Evolutionary conservation across 2,888 invertebrate genomes (phyloP), one percentile per base, ranked within the genome.

Genomic region (Beris chalybata): DNA sequence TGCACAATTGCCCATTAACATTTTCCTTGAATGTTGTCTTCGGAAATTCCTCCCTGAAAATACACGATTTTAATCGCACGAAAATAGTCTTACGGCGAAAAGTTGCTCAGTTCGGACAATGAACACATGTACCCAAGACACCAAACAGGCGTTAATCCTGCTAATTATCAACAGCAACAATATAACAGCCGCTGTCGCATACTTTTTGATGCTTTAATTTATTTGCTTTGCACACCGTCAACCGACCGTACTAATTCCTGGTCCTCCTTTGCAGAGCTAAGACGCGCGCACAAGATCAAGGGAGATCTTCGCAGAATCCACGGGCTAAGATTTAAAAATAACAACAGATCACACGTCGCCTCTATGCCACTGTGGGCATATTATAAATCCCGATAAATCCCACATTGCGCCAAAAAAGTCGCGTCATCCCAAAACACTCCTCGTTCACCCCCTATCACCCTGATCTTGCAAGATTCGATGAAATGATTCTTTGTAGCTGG

Each of bases 121-220:
- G 38, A 68, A 66, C 68, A 66, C 61, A 64, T 68, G 68, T 68
- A 58, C 11, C 53, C n/a, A 56, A 55, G 64, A 69, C 66, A 69
- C 45, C 38, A 45, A 69, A 66, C 69, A 69, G 66, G 66, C 69
- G 66, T 66, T 66, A 69, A 66, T 66, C 64, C 59, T 50, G 45
- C 69, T 69, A 69, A 69, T 69, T 69, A 69, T 59, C 56, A 31
- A 47, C 22, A 45, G 48, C 59, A 48, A 32, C 30, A 11, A 31
- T 31, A 32, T 57, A 22, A 44, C 9, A 44, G 44, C 5, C 29
- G 38, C 38, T 7, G 5, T 38, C 38, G 38, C 38, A 38, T 38
- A 38, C 9, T 38, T 38, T 38, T 38, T 38, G 9, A 38, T 9
- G 38, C 38, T 32, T 59, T 52, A 61, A 61, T 61, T 61, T 50